These are phyloP conservation scores for Actenoides hombroni DNA, from an alignment of 2,113 vertebrate genomes.

Conservation along the genomic window DNA sequence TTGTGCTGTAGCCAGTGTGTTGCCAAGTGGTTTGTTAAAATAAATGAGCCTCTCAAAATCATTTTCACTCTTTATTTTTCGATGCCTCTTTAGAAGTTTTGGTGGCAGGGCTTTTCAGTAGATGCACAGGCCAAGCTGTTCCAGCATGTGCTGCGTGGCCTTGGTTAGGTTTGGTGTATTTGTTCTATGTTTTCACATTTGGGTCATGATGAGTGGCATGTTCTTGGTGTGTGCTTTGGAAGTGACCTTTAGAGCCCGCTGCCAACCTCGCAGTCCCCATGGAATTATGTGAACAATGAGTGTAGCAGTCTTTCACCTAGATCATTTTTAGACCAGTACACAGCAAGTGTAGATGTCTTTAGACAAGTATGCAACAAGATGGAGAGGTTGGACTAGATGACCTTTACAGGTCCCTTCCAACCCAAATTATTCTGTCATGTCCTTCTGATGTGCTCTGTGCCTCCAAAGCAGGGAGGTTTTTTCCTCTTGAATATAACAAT, in stretches of 20 bases:
- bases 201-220: not conserved
- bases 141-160: rapidly evolving
- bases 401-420: conserved; percentile 14
- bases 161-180: not conserved
- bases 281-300: not conserved
- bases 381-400: not conserved
- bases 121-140: not conserved
- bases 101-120: not conserved
- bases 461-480: not conserved
- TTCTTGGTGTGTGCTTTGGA: not conserved
- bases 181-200: not conserved
- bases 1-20: not conserved
- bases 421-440: not conserved
- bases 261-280: rapidly evolving
- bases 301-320: not conserved
- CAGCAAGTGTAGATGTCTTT: not conserved
- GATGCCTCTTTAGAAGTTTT: not conserved
- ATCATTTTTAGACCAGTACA: not conserved
- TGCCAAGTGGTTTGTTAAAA: conserved; percentile 10
- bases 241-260: not conserved
- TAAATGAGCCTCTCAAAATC: not conserved
- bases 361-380: not conserved
- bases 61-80: conserved; percentile 20
- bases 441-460: not conserved
- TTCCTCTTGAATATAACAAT: not conserved